Conservation (phyloP, 2,888 invertebrate genomes). For the Apotomis capreana region DNA sequence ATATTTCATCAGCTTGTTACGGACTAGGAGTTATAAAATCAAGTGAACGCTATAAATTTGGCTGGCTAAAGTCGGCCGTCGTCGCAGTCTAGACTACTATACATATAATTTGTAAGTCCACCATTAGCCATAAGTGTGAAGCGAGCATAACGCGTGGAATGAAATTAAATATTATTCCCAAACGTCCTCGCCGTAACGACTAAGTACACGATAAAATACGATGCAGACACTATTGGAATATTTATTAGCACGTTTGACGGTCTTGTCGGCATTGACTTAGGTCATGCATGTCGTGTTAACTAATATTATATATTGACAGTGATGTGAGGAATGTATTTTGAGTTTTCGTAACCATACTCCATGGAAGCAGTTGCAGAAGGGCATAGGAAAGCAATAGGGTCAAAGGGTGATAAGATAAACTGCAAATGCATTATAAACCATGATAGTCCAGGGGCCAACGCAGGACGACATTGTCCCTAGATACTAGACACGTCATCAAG, state of each 20-base stretch:
- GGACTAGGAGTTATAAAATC: background rate
- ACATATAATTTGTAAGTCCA: background rate
- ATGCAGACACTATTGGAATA: slow-evolving; percentile 25
- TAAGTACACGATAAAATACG: slow-evolving; percentile 6
- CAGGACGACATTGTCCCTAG: too few species aligned
- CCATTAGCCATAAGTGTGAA: slow-evolving; percentile 1
- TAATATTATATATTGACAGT: slow-evolving; percentile 12
- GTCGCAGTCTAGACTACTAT: too few species aligned
- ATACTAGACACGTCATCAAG: too few species aligned
- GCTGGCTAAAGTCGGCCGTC: too few species aligned
- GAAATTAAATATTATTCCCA: slow-evolving; percentile 3
- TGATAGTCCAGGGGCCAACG: too few species aligned
- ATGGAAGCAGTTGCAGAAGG: too few species aligned
- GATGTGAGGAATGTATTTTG: background rate
- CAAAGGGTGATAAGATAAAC: too few species aligned
- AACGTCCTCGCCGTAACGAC: slow-evolving; percentile 7
- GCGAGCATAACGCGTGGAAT: slow-evolving; percentile 7
- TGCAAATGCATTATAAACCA: too few species aligned
- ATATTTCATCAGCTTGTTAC: slow-evolving; percentile 14
- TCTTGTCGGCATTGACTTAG: slow-evolving; percentile 26
- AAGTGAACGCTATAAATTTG: too few species aligned
- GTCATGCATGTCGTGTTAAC: slow-evolving; percentile 13
- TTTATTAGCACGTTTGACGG: slow-evolving; percentile 23
- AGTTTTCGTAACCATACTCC: background rate
- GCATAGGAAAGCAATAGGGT: too few species aligned